These are phyloP conservation scores for Andrena trimmerana DNA, from an alignment of 2,888 invertebrate species.

Conservation along the genomic window DNA sequence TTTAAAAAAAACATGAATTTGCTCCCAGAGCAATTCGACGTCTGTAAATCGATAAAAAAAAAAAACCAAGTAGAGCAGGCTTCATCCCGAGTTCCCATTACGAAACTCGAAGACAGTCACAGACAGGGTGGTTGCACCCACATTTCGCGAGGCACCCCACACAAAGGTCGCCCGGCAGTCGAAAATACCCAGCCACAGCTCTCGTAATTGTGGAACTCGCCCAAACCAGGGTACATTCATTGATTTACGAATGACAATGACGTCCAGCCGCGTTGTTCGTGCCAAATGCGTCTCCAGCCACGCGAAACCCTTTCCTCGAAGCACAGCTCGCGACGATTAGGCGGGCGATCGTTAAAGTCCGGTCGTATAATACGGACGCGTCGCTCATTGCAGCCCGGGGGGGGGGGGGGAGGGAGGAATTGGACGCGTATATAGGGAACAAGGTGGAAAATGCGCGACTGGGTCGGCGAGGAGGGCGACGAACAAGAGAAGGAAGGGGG, in stretches of 20 bases:
- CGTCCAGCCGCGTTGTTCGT: slow-evolving; percentile 55
- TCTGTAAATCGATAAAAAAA: too few species aligned
- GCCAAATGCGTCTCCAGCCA: slow-evolving; percentile 61
- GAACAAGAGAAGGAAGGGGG: slow-evolving; percentile 9
- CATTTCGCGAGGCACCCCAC: not conserved
- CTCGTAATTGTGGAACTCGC: not conserved
- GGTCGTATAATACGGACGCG: slow-evolving; percentile 48
- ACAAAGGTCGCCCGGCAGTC: not conserved
- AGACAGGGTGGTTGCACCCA: too few species aligned
- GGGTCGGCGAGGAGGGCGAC: slow-evolving; percentile 8
- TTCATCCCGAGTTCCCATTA: too few species aligned
- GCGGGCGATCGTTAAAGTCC: slow-evolving; percentile 64
- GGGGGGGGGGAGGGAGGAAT: slow-evolving; percentile 9
- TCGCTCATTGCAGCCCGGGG: slow-evolving; percentile 40
- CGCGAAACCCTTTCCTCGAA: slow-evolving; percentile 63
- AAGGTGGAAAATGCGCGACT: not conserved
- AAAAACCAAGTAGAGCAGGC: too few species aligned
- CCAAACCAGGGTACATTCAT: slow-evolving; percentile 21
- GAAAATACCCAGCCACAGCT: not conserved
- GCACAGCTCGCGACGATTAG: slow-evolving; percentile 61
- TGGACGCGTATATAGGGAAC: slow-evolving; percentile 45
- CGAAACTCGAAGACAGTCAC: too few species aligned
- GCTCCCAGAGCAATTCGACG: too few species aligned
- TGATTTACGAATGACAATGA: slow-evolving; percentile 71
- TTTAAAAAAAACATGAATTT: too few species aligned